Conservation (phyloP, 1,140 invertebrate genomes). For the Drosophila triauraria region DNA sequence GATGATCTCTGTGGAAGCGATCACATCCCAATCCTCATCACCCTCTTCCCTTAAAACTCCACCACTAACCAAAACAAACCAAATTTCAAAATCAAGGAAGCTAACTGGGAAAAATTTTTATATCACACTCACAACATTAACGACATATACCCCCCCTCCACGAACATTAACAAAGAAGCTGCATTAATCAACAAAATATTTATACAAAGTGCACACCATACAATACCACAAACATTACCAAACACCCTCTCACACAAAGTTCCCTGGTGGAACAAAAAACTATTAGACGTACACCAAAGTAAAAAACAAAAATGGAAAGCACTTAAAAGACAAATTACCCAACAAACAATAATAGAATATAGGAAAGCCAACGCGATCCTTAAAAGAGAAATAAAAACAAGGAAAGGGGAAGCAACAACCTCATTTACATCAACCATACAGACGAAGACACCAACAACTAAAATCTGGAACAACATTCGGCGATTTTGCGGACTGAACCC, state of each 20-base stretch:
- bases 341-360: background rate
- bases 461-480: no score
- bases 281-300: background rate
- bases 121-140: background rate
- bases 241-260: background rate
- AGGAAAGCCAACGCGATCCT: background rate
- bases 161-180: background rate
- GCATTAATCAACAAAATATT: background rate
- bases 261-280: constrained; percentile 6
- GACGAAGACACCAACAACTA: no score
- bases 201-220: background rate
- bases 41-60: background rate
- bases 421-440: no score
- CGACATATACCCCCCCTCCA: background rate
- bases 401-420: background rate
- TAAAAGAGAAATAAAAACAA: background rate
- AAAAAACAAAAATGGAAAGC: background rate
- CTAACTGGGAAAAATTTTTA: background rate
- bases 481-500: no score
- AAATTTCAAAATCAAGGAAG: background rate
- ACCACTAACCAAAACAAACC: no score
- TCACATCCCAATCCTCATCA: background rate
- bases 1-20: background rate
- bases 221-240: background rate
- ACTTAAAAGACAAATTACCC: background rate